Base-by-base conservation (phyloP, 2,888 invertebrate species). In the Matsumyia berberina region DNA sequence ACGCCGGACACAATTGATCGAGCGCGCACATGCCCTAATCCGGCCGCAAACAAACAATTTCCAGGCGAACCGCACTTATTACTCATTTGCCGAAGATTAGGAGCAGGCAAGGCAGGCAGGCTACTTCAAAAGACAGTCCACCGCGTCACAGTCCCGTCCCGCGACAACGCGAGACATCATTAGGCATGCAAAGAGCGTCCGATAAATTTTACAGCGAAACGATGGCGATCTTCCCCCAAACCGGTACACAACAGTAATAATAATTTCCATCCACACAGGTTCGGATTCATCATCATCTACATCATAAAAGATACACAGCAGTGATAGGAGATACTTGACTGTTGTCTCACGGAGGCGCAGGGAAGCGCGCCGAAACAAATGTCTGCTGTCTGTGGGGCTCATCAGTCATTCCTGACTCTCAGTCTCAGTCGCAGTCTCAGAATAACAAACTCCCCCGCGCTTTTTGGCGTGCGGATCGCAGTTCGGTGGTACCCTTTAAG, bases 31-130 rank as follows among this genome's bases (percentile, higher is more conserved):
- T 60, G 42, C 33, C 51, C 39, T 57, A 73, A 49, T 62, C 58
- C 60, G 60, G 42, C 67, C 62, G 73, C 62, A 62, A 83, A 78
- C 64, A 66, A 77, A 72, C 42, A 39, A 58, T 39, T 42, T 42
- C 15, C 57, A 39, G 8, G 12, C 51, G 6, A 57, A 44, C 49
- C 78, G 73, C 51, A 78, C 77, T 83, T 83, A 83, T 83, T 78
- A 78, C 67, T 83, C 78, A 83, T 83, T 83, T 83, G 73, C 73
- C 42, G 73, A 62, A 83, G 83, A 83, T 83, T 83, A 83, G 77
- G 70, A 46, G 46, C 35, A 76, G 46, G 46, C 35, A 49, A 44
- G 55, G n/a, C n/a, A 62, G 57, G 55, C 70, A 44, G 69, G 42
- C 82, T 72, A 77, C 82, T 66, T 82, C 82, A 82, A 82, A 82